Base-by-base conservation (phyloP, 1,140 invertebrate genomes). In the Drosophila kanapiae region DNA sequence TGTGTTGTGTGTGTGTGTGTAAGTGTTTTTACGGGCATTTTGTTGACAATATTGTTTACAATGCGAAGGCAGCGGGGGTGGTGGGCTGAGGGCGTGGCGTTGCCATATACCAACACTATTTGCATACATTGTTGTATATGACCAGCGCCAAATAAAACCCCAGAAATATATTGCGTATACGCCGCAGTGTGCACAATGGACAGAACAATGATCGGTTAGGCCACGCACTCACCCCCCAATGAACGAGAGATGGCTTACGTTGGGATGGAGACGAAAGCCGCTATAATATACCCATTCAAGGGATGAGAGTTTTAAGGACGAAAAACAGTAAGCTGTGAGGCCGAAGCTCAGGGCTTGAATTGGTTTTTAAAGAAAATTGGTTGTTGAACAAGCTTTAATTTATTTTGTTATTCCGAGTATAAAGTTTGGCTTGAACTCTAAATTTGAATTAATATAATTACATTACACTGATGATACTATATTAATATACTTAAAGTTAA, bases 1-100 rank as follows among this genome's bases (percentile, higher is more conserved):
- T 23, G 43, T 38, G 63, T 16, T 68, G 35, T 27, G 40, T 10
- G 11, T 8, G 43, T 23, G 5, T 29, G 42, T 62, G 49, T 56
- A 14, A 65, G 31, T 63, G 33, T 70, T 56, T 69, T 53, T 49
- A 42, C 45, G 60, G 67, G 37, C 64, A 71, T 83, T 82, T 80
- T 80, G 60, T 83, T 83, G 85, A 65, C 70, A 59, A 47, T 75
- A 69, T 77, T 77, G 75, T 77, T 77, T 77, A 77, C 75, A 60
- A 61, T 68, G 43, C 49, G 42, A 56, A 23, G 40, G 37, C 14
- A 10, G 31, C 6, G 51, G 29, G 38, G 43, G 10, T 2, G 42
- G 37, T 1, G 27, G 13, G 27, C 27, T 47, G 47, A 47, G 57
- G n/a, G 27, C 9, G 29, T 51, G 37, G 23, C 18, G 11, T 47